phyloP scores from a whole-genome alignment of 2,797 vertebrate species.

The Erithacus rubecula region DNA sequence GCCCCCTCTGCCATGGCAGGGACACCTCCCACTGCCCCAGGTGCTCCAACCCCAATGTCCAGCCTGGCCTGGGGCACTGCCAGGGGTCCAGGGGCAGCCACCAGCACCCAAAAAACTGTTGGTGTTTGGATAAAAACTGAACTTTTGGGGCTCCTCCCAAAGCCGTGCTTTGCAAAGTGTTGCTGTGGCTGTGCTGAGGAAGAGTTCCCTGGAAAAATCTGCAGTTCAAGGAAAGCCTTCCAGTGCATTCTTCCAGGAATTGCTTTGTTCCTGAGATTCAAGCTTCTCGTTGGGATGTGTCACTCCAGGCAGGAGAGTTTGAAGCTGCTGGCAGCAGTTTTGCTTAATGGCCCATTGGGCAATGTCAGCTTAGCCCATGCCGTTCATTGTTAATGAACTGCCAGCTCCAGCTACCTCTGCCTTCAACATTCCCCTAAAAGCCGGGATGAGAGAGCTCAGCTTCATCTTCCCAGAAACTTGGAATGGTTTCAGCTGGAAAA shows the following conservation, averaged over 20 bases:
- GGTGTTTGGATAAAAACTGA: not conserved
- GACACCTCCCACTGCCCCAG: not conserved
- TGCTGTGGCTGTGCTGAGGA: not conserved
- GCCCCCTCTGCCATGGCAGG: not conserved
- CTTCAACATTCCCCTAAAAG: not conserved
- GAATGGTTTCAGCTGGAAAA: not conserved
- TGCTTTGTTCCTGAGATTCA: not conserved
- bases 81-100: not conserved
- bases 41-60: not conserved
- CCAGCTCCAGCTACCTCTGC: not conserved
- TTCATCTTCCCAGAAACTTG: not conserved
- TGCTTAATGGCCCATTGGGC: not conserved
- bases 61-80: not conserved
- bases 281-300: not conserved
- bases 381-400: not conserved
- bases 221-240: not conserved
- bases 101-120: accelerated
- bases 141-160: not conserved
- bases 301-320: not conserved
- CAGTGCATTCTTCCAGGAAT: not conserved
- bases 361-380: not conserved
- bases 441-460: not conserved
- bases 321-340: not conserved
- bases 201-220: not conserved
- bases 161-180: not conserved